Base-by-base conservation (phyloP, 1,140 invertebrate species). In the Drosophila repleta region DNA sequence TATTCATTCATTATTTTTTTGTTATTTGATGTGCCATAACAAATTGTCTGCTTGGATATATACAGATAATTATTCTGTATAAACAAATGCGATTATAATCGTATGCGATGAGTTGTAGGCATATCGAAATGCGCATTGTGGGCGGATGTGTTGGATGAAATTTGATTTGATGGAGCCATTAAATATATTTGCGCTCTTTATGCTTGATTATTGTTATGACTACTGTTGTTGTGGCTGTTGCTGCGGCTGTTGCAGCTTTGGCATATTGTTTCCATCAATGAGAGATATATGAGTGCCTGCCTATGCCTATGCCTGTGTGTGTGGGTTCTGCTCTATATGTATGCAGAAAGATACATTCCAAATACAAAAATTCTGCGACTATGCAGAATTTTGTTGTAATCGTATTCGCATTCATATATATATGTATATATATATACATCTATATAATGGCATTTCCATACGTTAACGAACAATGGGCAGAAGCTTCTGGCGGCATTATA, bases 11-110 rank as follows among this genome's bases (percentile, higher is more conserved):
- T n/a, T n/a, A n/a, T n/a, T n/a, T n/a, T n/a, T n/a, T n/a, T n/a
- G n/a, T 77, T 74, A 49, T 80, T 85, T 77, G 65, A 74, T 80
- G 57, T 45, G 58, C 57, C 26, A 80, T 84, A 80, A 84, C 85
- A 57, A 67, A 64, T 48, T 49, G n/a, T 63, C 26, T 49, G 52
- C 1, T 45, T 10, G 8, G 17, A 43, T 32, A 39, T 29, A 8
- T 26, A 43, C 15, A 11, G 10, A 46, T 26, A 29, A 29, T 2
- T 43, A 26, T 18, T 79, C 21, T 46, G 11, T 53, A 60, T 18
- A 20, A n/a, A 48, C 21, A 62, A 15, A 51, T 39, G 18, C 11
- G 15, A 32, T 37, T 49, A 49, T 48, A 64, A 32, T 64, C 20
- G 43, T 8, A 51, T 63, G n/a, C 41, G 43, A 69, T 52, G 52